Evolutionary conservation across 2,113 vertebrate species (phyloP).

Genomic region (Vulpes vulpes): DNA sequence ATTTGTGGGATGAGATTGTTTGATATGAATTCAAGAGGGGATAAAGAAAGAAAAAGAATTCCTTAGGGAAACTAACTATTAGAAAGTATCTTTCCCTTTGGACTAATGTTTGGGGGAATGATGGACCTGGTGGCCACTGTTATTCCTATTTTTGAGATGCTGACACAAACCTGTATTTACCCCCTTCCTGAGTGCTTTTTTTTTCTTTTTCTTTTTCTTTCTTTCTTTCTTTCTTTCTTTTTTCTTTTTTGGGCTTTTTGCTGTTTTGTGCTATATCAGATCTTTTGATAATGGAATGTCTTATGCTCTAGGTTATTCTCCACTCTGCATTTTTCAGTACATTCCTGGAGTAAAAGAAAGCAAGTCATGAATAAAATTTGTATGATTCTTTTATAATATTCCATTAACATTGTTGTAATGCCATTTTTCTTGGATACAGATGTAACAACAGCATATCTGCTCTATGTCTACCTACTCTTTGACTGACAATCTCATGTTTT

Average conservation of each 20-base stretch:
- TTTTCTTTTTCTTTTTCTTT: no score
- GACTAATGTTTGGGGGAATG: neutral
- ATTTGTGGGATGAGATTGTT: conserved; percentile 26
- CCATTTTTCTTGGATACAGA: conserved; percentile 26
- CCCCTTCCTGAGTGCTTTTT: neutral
- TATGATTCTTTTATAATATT: neutral
- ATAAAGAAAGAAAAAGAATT: neutral
- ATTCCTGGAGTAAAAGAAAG: neutral
- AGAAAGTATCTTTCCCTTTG: neutral
- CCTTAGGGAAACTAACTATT: neutral
- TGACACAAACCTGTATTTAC: neutral
- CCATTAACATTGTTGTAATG: neutral
- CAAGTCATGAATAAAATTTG: conserved; percentile 2
- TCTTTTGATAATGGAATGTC: neutral
- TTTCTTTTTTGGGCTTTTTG: neutral
- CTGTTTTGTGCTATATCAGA: neutral
- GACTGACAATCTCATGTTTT: neutral
- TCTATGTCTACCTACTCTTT: conserved; percentile 37
- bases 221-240: no score
- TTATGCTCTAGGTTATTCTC: neutral
- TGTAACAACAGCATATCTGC: neutral
- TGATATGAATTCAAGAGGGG: neutral
- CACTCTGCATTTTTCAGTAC: neutral
- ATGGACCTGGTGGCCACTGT: neutral
- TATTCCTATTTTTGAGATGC: neutral